These are phyloP conservation scores for Leucopsar rothschildi DNA, from an alignment of 2,113 vertebrate genomes.

Conservation along the genomic window DNA sequence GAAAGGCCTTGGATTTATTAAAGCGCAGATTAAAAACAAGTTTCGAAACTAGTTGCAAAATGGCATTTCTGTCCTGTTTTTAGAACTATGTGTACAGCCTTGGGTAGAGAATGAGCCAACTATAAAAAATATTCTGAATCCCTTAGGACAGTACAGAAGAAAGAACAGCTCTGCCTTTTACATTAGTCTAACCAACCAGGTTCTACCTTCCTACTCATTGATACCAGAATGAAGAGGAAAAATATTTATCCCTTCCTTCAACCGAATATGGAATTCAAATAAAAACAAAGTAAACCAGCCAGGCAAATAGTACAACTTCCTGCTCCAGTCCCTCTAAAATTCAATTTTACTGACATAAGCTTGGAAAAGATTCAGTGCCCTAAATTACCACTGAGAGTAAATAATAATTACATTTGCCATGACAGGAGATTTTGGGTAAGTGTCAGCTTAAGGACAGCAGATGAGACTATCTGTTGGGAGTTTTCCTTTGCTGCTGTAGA, in stretches of 20 bases:
- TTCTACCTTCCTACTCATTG: background rate
- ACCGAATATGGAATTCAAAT: slow-evolving; percentile 29
- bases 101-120: background rate
- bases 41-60: slow-evolving; percentile 37
- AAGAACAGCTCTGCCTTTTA: background rate
- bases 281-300: slow-evolving; percentile 13
- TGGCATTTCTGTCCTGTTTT: slow-evolving; percentile 22
- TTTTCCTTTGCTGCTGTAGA: background rate
- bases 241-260: slow-evolving; percentile 9
- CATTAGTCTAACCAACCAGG: background rate
- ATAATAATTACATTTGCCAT: slow-evolving; percentile 34
- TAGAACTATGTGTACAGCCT: background rate
- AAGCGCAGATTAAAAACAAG: background rate
- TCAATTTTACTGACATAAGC: slow-evolving; percentile 12
- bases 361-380: slow-evolving; percentile 35
- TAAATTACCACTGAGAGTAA: slow-evolving; percentile 37
- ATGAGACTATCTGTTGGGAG: background rate
- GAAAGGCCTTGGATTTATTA: slow-evolving; percentile 1
- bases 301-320: slow-evolving; percentile 44
- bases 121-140: background rate
- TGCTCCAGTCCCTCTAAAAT: background rate
- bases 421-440: slow-evolving; percentile 5
- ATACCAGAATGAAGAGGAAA: background rate
- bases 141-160: background rate
- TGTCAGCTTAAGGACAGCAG: slow-evolving; percentile 43